A percentile compares a stretch with the other conserved stretches of the same genome.
phyloP scores from a whole-genome alignment of 2,797 vertebrate species.

The Sebastes variabilis region DNA sequence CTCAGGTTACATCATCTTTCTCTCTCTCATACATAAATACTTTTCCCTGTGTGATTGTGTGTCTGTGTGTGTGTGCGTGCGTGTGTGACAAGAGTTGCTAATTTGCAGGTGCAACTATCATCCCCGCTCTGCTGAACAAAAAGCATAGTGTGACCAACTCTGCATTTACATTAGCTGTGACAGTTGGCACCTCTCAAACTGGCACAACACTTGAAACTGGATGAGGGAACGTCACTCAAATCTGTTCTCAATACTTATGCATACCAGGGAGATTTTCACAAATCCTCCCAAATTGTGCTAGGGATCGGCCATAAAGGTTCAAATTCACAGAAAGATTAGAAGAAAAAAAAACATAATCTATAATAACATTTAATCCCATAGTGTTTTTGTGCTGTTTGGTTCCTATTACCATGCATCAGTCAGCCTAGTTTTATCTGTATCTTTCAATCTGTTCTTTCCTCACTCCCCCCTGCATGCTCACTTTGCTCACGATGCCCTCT shows the following conservation, averaged over 20 bases:
- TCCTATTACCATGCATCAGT: slow-evolving; percentile 37
- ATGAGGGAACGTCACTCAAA: slow-evolving; percentile 44
- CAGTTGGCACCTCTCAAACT: slow-evolving; percentile 32
- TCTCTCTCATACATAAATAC: neutral
- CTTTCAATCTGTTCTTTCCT: slow-evolving; percentile 40
- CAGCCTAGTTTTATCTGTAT: slow-evolving; percentile 39
- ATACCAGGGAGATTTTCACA: slow-evolving; percentile 35
- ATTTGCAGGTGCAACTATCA: slow-evolving; percentile 48
- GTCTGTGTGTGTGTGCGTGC: neutral
- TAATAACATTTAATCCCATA: slow-evolving; percentile 53
- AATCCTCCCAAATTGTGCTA: slow-evolving; percentile 43
- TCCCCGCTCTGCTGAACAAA: slow-evolving; percentile 36
- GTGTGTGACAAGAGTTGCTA: slow-evolving; percentile 13
- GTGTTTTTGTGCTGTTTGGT: slow-evolving; percentile 44
- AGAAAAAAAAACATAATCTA: slow-evolving; percentile 45
- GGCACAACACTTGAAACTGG: slow-evolving; percentile 25
- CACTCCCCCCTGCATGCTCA: slow-evolving; percentile 33
- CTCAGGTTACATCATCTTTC: slow-evolving; percentile 16
- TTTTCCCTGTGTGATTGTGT: neutral
- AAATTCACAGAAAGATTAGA: slow-evolving; percentile 50
- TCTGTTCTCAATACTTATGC: slow-evolving; percentile 21
- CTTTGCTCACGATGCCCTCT: slow-evolving; percentile 58
- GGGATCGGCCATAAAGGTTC: slow-evolving; percentile 23
- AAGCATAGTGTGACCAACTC: slow-evolving; percentile 1
- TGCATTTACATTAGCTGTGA: slow-evolving; percentile 35